phyloP scores from a whole-genome alignment of 1,140 invertebrate genomes.

The Anagrus nilaparvatae region DNA sequence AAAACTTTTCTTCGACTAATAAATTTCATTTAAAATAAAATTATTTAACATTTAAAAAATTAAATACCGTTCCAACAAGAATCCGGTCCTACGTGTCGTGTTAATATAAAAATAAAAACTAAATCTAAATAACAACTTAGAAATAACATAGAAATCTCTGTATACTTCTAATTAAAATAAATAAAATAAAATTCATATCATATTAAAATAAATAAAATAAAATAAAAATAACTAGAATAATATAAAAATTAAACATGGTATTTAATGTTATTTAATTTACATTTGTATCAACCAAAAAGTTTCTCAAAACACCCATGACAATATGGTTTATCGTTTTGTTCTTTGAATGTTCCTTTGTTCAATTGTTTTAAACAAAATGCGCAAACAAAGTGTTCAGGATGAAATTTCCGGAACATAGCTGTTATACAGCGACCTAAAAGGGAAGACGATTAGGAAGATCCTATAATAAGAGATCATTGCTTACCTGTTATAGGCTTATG shows the following conservation, averaged over 20 bases:
- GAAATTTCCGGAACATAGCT: slow-evolving; percentile 98
- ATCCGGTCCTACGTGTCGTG: too few species aligned
- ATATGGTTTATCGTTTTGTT: slow-evolving; percentile 96
- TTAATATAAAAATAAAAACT: neutral
- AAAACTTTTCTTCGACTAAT: too few species aligned
- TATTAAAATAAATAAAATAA: slow-evolving; percentile 1
- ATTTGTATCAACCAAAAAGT: slow-evolving; percentile 67
- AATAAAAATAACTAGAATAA: neutral
- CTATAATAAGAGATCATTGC: too few species aligned
- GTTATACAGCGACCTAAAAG: slow-evolving; percentile 86
- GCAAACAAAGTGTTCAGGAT: slow-evolving; percentile 98
- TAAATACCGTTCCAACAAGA: too few species aligned
- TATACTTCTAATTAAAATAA: neutral
- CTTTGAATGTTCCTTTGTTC: slow-evolving; percentile 97
- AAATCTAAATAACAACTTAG: neutral
- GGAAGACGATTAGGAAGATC: too few species aligned
- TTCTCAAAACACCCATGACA: slow-evolving; percentile 97
- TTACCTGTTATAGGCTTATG: slow-evolving; percentile 88
- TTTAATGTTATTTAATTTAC: neutral
- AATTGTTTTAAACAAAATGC: slow-evolving; percentile 95
- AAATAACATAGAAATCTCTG: neutral
- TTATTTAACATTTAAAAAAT: too few species aligned
- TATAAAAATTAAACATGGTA: neutral
- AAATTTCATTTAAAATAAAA: too few species aligned
- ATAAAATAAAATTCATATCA: neutral